Evolutionary conservation across 2,113 vertebrate species (phyloP).

Genomic region (Pituophis catenifer): DNA sequence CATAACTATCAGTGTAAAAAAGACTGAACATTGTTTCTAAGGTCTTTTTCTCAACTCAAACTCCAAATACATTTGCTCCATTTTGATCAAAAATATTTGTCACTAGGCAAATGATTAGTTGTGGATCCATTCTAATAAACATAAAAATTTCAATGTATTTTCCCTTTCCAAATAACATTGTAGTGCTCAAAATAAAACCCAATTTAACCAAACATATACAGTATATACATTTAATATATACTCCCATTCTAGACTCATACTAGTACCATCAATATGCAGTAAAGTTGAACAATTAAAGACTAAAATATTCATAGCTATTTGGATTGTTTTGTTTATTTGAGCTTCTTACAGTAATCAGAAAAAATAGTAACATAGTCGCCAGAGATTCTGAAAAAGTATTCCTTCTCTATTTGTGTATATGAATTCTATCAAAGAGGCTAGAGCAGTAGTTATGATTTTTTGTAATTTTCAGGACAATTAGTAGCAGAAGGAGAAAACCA

Average conservation of each 20-base stretch:
- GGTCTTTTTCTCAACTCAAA: not conserved
- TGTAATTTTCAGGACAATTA: conserved; percentile 44
- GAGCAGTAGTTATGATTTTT: conserved; percentile 21
- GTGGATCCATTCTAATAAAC: not conserved
- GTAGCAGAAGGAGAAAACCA: conserved; percentile 26
- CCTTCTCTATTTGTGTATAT: not conserved
- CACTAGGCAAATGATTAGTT: not conserved
- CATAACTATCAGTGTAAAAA: not conserved
- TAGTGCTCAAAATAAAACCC: not conserved
- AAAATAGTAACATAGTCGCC: conserved; percentile 7
- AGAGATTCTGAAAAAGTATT: conserved; percentile 22
- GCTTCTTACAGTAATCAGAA: not conserved
- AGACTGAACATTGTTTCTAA: not conserved
- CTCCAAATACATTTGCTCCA: not conserved
- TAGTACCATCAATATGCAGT: not conserved
- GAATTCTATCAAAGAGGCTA: conserved; percentile 1
- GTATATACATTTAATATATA: not conserved
- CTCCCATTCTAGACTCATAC: not conserved
- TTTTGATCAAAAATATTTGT: not conserved
- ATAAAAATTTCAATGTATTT: not conserved
- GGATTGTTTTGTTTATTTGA: conserved; percentile 8
- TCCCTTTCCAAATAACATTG: not conserved
- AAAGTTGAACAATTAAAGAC: conserved; percentile 11
- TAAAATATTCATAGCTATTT: conserved; percentile 16
- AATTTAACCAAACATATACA: not conserved